phyloP scores from a whole-genome alignment of 2,888 invertebrate genomes.

The Macrophya alboannulata region DNA sequence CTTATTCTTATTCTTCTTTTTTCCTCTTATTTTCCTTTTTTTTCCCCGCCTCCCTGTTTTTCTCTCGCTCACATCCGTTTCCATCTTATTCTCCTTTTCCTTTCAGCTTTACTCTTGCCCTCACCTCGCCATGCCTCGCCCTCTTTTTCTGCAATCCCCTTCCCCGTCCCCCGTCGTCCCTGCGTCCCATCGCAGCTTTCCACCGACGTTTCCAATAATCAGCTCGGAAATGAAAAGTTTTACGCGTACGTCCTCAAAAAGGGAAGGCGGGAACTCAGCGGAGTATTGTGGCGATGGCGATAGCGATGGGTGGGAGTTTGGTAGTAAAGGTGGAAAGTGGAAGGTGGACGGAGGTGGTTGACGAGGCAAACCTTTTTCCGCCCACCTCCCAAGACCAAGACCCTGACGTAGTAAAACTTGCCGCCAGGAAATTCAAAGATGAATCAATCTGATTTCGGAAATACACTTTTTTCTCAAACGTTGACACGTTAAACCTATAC shows the following conservation, averaged over 20 bases:
- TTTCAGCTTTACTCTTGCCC: neutral
- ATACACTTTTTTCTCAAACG: neutral
- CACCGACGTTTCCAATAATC: conserved; percentile 48
- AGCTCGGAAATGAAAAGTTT: conserved; percentile 55
- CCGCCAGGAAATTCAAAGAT: conserved; percentile 36
- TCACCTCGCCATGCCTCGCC: neutral
- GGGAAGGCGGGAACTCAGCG: neutral
- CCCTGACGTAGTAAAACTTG: conserved; percentile 25
- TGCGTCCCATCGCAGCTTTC: conserved; percentile 9
- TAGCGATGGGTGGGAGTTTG: neutral
- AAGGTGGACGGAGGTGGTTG: conserved; percentile 26
- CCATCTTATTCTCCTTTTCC: conserved; percentile 30
- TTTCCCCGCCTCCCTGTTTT: conserved; percentile 4
- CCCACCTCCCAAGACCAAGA: neutral
- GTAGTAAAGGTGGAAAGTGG: conserved; percentile 11
- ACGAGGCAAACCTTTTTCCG: conserved; percentile 9
- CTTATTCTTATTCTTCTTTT: neutral
- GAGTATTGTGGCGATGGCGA: conserved; percentile 42
- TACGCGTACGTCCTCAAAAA: conserved; percentile 45
- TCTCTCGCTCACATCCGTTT: conserved; percentile 24
- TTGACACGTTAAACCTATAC: neutral
- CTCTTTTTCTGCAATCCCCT: neutral
- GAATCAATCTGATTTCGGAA: conserved; percentile 41
- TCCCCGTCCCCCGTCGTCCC: neutral
- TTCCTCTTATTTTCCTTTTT: neutral